Evolutionary conservation across 2,797 vertebrate genomes (phyloP), one percentile per base, ranked within the genome.

Genomic region (Pseudochirops corinnae): DNA sequence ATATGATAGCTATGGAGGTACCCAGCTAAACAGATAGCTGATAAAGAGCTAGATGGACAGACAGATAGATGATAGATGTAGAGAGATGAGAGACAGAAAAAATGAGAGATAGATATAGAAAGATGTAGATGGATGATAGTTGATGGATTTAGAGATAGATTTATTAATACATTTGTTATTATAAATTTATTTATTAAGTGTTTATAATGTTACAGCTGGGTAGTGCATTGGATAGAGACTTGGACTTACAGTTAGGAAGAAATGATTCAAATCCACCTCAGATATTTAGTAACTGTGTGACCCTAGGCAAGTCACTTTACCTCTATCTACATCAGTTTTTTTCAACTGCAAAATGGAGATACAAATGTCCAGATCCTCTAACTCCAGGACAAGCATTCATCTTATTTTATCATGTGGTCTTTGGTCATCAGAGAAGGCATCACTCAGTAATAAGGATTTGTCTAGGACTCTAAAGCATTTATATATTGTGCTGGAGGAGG

Each of bases 401-500:
- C 13, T 4, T n/a, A 14, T 4, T 67, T 5, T n/a, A 67, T 67
- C 33, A 33, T 67, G 62, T 67, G 1, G 31, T n/a, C 31, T 67
- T 67, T 33, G 4, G 31, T 18, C 62, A 29, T 26, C 87, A 12
- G 7, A 50, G 21, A 16, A 53, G 53, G 82, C 5, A 53, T 93
- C n/a, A 1, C 28, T 82, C 26, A 93, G 55, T n/a, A 7, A 24
- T 55, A 24, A 46, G 39, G 24, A 26, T 26, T 28, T 58, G 82
- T 3, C 5, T 24, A 33, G 39, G 24, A 56, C 31, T 21, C 50
- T 58, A 56, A 90, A 52, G 11, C 29, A 12, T 91, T 53, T 28
- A 46, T 18, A 1, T 21, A 53, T 33, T 2, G 0, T 31, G 33
- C 31, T 0, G 6, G 14, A 90, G 1, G 28, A 50, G 18, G 4